phyloP scores from a whole-genome alignment of 2,888 invertebrate species.

The Ephialtes manifestator region DNA sequence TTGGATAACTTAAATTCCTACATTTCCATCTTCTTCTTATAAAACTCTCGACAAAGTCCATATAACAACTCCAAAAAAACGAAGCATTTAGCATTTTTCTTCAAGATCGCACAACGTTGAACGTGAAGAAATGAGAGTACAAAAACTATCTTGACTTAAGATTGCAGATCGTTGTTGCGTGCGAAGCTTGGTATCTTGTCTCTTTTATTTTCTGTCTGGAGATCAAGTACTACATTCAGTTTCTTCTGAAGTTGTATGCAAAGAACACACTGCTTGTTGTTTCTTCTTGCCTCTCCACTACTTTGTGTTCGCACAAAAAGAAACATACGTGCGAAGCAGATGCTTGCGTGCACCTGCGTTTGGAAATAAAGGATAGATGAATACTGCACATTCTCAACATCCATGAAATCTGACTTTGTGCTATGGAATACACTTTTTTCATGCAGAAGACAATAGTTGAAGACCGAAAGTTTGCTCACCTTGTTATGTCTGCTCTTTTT shows the following conservation, averaged over 20 bases:
- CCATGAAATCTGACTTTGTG: not conserved
- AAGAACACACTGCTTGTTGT: not conserved
- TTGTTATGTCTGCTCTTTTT: slow-evolving; percentile 81
- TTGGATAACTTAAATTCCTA: not conserved
- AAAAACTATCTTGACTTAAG: slow-evolving; percentile 4
- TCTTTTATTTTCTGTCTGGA: not conserved
- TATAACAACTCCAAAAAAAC: not conserved
- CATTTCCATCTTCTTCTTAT: not conserved
- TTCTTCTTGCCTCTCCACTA: not conserved
- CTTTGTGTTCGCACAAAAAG: no score
- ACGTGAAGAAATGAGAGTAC: not conserved
- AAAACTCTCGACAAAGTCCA: not conserved
- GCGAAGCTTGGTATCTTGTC: not conserved
- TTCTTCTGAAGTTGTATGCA: not conserved
- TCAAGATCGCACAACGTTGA: not conserved
- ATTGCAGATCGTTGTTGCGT: not conserved
- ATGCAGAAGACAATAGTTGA: slow-evolving; percentile 16
- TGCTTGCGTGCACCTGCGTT: not conserved
- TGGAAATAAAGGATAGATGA: not conserved
- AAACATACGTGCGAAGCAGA: no score
- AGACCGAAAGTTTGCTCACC: slow-evolving; percentile 55
- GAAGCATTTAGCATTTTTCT: not conserved
- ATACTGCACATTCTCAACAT: not conserved
- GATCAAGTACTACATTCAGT: slow-evolving; percentile 3
- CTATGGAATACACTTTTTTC: not conserved